Percentiles rank a stretch among this genome's conserved stretches.
Evolutionary conservation across 2,888 invertebrate genomes (phyloP).

Genomic region (Chironomus riparius): DNA sequence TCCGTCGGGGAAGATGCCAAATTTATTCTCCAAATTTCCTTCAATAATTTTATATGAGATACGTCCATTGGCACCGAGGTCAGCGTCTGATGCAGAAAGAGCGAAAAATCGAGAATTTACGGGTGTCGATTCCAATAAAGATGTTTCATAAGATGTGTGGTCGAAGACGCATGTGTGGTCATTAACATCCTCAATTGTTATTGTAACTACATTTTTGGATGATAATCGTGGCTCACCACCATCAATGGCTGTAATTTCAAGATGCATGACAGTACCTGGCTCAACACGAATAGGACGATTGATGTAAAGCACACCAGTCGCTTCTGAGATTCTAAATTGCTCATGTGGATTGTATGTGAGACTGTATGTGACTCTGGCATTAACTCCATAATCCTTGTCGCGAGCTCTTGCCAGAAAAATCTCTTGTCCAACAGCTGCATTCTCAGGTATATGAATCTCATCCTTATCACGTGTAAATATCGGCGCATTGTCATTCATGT

Average conservation of each 20-base stretch:
- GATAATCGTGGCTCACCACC: constrained; percentile 66
- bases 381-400: constrained; percentile 83
- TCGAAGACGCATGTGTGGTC: constrained; percentile 93
- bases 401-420: constrained; percentile 78
- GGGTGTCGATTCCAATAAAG: constrained; percentile 77
- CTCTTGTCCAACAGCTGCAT: constrained; percentile 89
- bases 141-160: constrained; percentile 85
- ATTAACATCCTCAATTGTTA: constrained; percentile 79
- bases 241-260: constrained; percentile 81
- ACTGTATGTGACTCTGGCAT: constrained; percentile 74
- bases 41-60: constrained; percentile 75
- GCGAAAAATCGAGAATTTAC: constrained; percentile 88
- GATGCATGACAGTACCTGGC: constrained; percentile 58
- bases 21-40: constrained; percentile 76
- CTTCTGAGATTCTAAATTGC: constrained; percentile 73
- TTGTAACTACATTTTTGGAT: constrained; percentile 62
- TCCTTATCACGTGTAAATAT: constrained; percentile 67
- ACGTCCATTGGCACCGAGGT: constrained; percentile 70
- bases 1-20: constrained; percentile 94
- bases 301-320: constrained; percentile 82
- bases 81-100: constrained; percentile 79
- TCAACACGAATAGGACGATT: constrained; percentile 68
- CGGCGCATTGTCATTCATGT: constrained; percentile 89
- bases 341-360: constrained; percentile 70
- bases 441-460: constrained; percentile 71